Conservation (phyloP, 23 tunicate genomes). For the Trididemnum miniatum region DNA sequence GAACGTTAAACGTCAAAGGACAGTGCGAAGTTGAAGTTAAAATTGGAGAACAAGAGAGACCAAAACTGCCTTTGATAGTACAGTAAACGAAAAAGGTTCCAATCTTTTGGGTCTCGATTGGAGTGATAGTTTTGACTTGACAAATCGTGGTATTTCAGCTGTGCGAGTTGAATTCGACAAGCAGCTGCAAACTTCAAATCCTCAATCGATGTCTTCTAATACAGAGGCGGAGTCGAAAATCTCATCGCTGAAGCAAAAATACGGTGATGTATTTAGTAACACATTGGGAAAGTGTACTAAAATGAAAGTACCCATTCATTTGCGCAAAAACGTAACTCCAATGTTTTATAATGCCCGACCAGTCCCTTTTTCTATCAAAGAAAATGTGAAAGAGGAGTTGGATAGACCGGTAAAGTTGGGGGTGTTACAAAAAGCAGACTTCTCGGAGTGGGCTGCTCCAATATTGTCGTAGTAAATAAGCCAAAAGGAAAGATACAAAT, state of each 20-base stretch:
- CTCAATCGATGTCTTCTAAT: too few relatives aligned
- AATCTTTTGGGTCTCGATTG: too few relatives aligned
- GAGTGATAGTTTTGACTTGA: too few relatives aligned
- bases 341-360: constrained; percentile 12
- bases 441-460: constrained; percentile 3
- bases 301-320: too few relatives aligned
- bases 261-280: not conserved
- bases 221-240: too few relatives aligned
- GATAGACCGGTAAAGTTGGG: not conserved
- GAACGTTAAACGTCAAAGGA: not conserved
- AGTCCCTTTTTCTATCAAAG: not conserved
- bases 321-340: too few relatives aligned
- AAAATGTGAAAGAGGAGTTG: not conserved
- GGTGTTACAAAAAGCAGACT: not conserved
- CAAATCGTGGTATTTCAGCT: too few relatives aligned
- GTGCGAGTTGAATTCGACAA: too few relatives aligned
- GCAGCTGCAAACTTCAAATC: too few relatives aligned
- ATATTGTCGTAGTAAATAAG: not conserved
- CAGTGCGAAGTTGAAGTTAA: constrained; percentile 1
- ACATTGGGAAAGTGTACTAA: too few relatives aligned
- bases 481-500: not conserved
- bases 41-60: not conserved
- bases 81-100: too few relatives aligned
- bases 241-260: not conserved
- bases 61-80: too few relatives aligned